Evolutionary conservation across 2,888 invertebrate species (phyloP), one percentile per base, ranked within the genome.

Genomic region (Chymomyza caudatula): DNA sequence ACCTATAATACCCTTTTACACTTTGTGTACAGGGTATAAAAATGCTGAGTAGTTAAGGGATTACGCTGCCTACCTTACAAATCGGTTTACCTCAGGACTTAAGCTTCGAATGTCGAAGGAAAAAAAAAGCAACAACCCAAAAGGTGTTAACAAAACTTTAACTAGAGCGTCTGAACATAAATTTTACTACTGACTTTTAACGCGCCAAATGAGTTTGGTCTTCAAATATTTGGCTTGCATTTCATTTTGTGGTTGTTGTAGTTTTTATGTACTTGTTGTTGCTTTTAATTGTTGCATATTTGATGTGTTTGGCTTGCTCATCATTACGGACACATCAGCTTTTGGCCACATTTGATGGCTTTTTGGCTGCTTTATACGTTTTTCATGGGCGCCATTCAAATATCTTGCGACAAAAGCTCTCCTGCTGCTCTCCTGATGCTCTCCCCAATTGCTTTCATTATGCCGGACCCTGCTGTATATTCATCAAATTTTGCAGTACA

Each of bases 251-350:
- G 66, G 69, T 37, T 37, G 29, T 37, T 37, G 29, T 37, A 37
- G 29, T 2, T 85, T 74, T 73, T 68, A 44, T 57, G 22, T 44
- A 20, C 19, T 15, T 64, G 74, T 72, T 81, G 76, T 75, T 85
- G 71, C 56, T 78, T 75, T 86, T 84, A 83, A 83, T 86, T 86
- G 86, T 71, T 78, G 86, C 84, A 83, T 83, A 77, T 86, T 86
- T 67, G 77, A 83, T 83, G 71, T 71, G 63, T 54, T 54, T 67
- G 54, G 49, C 66, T 62, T 67, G 60, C 77, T 79, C 76, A 72
- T 80, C 78, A 73, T 80, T 80, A 75, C 72, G 17, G 15, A 44
- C 17, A 52, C 43, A 51, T 60, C 60, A 60, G 49, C 23, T 17
- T 19, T 22, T 20, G 17, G 15, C 42, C 15, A 22, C 15, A 51